Conservation (phyloP, 2,113 vertebrate species). For the Erythrocercus mccallii region DNA sequence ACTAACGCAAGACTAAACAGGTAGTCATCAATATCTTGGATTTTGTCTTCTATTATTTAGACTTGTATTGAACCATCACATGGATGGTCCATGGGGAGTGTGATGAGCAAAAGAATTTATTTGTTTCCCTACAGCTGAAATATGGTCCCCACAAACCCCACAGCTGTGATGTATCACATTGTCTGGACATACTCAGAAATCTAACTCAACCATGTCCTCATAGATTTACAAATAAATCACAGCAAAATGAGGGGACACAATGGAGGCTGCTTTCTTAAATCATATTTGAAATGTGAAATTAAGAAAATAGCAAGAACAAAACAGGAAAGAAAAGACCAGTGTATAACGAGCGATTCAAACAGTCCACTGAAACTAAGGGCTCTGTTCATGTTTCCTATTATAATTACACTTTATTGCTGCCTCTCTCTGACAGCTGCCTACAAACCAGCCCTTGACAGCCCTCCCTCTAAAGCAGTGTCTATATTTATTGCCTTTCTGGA, state of each 20-base stretch:
- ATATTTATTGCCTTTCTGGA: not conserved
- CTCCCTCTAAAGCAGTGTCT: not conserved
- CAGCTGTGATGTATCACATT: not conserved
- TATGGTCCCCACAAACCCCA: not conserved
- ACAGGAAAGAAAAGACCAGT: not conserved
- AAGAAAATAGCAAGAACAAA: not conserved
- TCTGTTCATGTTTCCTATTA: not conserved
- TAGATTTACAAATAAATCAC: conserved; percentile 19
- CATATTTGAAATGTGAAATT: not conserved
- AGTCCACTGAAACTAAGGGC: not conserved
- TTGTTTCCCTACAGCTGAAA: not conserved
- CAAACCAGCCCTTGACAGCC: not conserved
- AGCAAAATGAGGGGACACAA: not conserved
- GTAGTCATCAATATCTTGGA: not conserved
- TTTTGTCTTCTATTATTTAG: not conserved
- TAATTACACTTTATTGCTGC: not conserved
- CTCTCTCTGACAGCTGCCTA: not conserved
- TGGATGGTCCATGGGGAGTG: not conserved
- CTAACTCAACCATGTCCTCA: not conserved
- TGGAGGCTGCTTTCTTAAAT: not conserved
- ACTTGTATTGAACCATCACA: not conserved
- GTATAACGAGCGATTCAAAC: not conserved
- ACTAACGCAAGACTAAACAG: not conserved
- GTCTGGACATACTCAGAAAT: not conserved
- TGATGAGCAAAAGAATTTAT: not conserved